A percentile compares a stretch with the other conserved stretches of the same genome.
phyloP scores from a whole-genome alignment of 1,140 invertebrate species.

The Megalopta genalis region DNA sequence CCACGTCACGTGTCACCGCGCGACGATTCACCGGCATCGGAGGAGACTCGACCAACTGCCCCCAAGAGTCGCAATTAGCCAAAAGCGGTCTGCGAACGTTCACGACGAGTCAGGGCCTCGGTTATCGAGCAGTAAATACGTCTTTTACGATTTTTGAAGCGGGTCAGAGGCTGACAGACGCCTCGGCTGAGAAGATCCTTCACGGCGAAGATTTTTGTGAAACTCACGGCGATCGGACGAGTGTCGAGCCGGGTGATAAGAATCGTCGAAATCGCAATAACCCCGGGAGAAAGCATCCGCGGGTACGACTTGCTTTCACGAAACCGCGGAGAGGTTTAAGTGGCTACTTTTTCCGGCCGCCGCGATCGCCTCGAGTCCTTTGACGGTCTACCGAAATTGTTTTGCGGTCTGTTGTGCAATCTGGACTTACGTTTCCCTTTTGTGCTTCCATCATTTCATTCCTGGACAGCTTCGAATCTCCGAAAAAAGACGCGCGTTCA shows the following conservation, averaged over 20 bases:
- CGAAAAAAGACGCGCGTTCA: too few species aligned
- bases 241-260: background rate
- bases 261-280: constrained; percentile 15
- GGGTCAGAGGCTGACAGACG: too few species aligned
- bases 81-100: background rate
- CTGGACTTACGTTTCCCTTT: too few species aligned
- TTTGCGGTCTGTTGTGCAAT: background rate
- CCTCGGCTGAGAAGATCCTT: background rate
- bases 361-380: too few species aligned
- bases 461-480: too few species aligned
- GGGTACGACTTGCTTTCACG: constrained; percentile 18
- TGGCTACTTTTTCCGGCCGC: background rate
- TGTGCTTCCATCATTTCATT: too few species aligned
- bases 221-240: background rate
- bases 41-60: background rate
- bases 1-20: too few species aligned
- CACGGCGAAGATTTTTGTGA: background rate
- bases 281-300: constrained; percentile 19
- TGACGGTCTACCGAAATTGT: background rate
- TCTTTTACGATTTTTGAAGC: background rate
- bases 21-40: background rate
- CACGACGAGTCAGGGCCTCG: background rate
- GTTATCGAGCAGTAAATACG: background rate
- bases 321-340: background rate
- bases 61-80: background rate